Percentiles rank a stretch among this genome's conserved stretches.
Conservation (phyloP, 1,140 invertebrate genomes). For the Nephila pilipes region DNA sequence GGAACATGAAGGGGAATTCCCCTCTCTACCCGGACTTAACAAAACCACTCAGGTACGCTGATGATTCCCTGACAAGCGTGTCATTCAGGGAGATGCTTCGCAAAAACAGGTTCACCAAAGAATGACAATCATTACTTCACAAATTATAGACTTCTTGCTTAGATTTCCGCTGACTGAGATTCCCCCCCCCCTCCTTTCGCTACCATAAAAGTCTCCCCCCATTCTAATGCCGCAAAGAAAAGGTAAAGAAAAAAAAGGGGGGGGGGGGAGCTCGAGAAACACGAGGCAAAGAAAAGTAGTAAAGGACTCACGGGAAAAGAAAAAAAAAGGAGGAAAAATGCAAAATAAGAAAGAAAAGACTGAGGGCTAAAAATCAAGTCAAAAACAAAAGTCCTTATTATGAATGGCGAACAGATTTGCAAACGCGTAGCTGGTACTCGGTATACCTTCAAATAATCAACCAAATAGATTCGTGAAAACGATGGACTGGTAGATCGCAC, state of each 20-base stretch:
- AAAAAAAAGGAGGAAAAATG: constrained; percentile 25
- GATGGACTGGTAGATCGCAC: too few species aligned
- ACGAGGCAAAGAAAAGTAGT: constrained; percentile 19
- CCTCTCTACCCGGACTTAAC: constrained; percentile 19
- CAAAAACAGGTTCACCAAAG: constrained; percentile 72
- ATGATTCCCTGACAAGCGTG: constrained; percentile 74
- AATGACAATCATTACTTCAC: constrained; percentile 75
- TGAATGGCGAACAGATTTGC: not conserved
- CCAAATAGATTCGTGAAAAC: not conserved
- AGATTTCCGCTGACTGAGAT: constrained; percentile 59
- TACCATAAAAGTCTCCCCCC: constrained; percentile 26
- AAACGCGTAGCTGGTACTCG: constrained; percentile 49
- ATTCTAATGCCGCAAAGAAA: not conserved
- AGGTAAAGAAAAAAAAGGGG: constrained; percentile 1
- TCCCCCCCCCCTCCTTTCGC: constrained; percentile 42
- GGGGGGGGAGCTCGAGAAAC: constrained; percentile 21
- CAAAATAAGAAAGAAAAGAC: constrained; percentile 31
- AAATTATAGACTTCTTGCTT: constrained; percentile 72
- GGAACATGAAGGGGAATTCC: not conserved
- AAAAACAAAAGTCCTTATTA: constrained; percentile 45
- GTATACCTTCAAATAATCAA: not conserved
- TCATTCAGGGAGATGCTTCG: constrained; percentile 59
- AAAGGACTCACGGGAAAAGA: not conserved
- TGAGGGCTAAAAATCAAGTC: not conserved
- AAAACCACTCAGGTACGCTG: constrained; percentile 46